phyloP scores from a whole-genome alignment of 2,797 vertebrate genomes.

The Pogoniulus pusillus region DNA sequence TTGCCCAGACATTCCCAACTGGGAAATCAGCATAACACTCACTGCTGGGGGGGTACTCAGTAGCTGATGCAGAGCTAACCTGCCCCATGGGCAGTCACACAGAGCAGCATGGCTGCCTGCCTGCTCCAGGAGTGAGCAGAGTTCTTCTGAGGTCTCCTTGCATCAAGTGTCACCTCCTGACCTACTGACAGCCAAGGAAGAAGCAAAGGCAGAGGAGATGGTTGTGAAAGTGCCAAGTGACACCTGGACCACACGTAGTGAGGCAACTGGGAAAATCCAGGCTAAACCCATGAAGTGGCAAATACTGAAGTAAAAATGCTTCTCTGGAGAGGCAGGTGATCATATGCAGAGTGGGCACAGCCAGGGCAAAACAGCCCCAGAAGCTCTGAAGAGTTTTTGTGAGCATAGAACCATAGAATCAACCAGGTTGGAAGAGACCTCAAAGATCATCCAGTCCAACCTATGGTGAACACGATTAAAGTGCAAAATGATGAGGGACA shows the following conservation, averaged over 20 bases:
- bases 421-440: too few species aligned
- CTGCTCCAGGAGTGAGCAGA: neutral
- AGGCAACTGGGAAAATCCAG: neutral
- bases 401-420: too few species aligned
- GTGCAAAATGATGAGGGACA: neutral
- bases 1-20: neutral
- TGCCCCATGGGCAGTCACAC: neutral
- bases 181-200: neutral
- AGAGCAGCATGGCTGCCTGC: accelerated
- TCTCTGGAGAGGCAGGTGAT: neutral
- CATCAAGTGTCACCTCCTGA: neutral
- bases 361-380: neutral
- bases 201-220: neutral
- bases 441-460: too few species aligned
- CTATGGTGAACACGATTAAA: too few species aligned
- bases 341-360: neutral
- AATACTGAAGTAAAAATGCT: neutral
- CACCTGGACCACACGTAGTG: neutral
- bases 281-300: neutral
- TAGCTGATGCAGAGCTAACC: neutral
- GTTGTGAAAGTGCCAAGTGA: neutral
- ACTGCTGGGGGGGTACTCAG: neutral
- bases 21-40: neutral
- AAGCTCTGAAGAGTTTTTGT: neutral
- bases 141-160: neutral